A percentile compares a stretch with the other conserved stretches of the same genome.
Conservation (phyloP, 2,113 vertebrate species). For the Balaeniceps rex region DNA sequence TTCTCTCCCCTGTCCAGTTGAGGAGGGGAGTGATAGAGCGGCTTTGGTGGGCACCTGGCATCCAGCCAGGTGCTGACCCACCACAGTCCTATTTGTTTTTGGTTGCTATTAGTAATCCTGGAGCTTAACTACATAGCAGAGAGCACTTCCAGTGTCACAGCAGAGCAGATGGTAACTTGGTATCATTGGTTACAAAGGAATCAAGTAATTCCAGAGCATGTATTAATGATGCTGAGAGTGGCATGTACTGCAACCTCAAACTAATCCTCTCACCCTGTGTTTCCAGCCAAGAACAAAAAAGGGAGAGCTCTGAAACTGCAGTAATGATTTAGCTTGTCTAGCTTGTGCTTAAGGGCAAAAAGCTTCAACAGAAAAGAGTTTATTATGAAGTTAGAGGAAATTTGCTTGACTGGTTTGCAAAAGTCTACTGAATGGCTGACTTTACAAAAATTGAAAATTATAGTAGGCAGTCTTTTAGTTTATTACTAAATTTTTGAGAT, state of each 20-base stretch:
- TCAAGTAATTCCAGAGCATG: background rate
- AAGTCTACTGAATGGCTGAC: background rate
- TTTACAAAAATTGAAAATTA: background rate
- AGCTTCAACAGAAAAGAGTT: background rate
- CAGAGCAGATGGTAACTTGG: background rate
- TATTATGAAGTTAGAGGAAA: background rate
- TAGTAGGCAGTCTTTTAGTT: background rate
- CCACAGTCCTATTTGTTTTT: background rate
- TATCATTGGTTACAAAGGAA: background rate
- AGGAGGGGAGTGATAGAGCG: too few species aligned
- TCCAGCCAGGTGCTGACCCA: too few species aligned
- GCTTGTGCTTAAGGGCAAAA: background rate
- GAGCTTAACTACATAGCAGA: background rate
- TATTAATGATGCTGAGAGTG: background rate
- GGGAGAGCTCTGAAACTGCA: background rate
- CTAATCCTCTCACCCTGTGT: background rate
- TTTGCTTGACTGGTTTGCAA: background rate
- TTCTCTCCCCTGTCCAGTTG: too few species aligned
- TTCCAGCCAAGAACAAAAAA: background rate
- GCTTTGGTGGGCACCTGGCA: too few species aligned
- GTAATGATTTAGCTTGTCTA: background rate
- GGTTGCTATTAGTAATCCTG: background rate
- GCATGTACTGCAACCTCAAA: background rate
- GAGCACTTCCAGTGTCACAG: background rate
- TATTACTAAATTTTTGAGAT: background rate